Base-by-base conservation (phyloP, 64 coral and sea anemone genomes). In the Pocillopora damicornis region DNA sequence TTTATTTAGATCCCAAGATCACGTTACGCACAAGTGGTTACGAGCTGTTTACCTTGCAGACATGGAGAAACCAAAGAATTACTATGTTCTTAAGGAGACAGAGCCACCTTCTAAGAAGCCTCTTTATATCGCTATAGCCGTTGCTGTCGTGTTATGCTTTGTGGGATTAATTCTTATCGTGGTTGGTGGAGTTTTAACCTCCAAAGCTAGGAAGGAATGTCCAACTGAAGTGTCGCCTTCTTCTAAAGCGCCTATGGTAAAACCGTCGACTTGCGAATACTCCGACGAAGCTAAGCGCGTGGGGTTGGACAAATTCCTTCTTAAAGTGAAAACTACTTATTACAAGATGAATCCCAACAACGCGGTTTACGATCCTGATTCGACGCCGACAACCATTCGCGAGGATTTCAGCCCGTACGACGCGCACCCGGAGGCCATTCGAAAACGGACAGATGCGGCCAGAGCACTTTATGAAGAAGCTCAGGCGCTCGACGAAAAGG, bases 341-440 rank as follows among this genome's bases (percentile, higher is more conserved):
- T 99, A 91, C 83, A 90, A 90, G 62, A 66, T 95, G 79, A 84
- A 91, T 30, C 97, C 97, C 16, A 95, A 99, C 22, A 75, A 87
- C 4, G 72, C 88, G 15, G 93, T 91, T 5, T 93, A 90, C 76
- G 63, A 89, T 26, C 90, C 93, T 11, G 86, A 92, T 51, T 88
- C 80, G 15, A 92, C 81, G 20, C 85, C 62, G 11, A 81, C 20
- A 9, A 73, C 34, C 13, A 74, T 90, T 34, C 87, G 60, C 56
- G 37, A 82, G 58, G 71, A 79, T 22, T 99, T 95, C 82, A 93
- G 90, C 58, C 97, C 97, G 2, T 99, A 95, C 61, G 91, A 99
- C 59, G 92, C 90, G 9, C 93, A 95, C 37, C 97, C 97, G 1
- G 34, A 71, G 3, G 91, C 91, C 42, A 90, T 99, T 57, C 94